phyloP scores from a whole-genome alignment of 1,140 invertebrate genomes.

The Diabrotica virgifera region DNA sequence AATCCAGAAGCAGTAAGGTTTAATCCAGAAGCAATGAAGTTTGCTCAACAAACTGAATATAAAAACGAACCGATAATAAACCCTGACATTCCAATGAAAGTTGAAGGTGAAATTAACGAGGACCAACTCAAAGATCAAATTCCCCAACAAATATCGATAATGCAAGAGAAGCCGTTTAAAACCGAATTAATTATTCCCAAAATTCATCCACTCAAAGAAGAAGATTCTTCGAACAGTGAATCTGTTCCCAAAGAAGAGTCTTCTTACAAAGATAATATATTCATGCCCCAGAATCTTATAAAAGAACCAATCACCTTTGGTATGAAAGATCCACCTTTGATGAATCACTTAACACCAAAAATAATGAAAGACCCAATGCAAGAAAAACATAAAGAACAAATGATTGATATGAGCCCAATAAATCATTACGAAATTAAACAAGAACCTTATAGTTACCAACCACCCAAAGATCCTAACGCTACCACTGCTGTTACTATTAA shows the following conservation, averaged over 20 bases:
- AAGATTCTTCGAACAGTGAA: constrained; percentile 47
- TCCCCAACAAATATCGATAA: constrained; percentile 9
- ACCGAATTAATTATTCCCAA: constrained; percentile 59
- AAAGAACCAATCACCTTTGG: constrained; percentile 36
- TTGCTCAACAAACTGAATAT: constrained; percentile 26
- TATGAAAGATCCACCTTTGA: constrained; percentile 36
- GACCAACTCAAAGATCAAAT: constrained; percentile 24
- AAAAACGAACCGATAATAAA: constrained; percentile 41
- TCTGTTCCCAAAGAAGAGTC: constrained; percentile 1
- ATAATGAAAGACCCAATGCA: constrained; percentile 30
- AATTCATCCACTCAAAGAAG: constrained; percentile 56
- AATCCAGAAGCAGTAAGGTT: constrained; percentile 28
- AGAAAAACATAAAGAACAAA: constrained; percentile 31
- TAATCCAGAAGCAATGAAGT: constrained; percentile 30
- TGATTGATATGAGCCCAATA: constrained; percentile 39
- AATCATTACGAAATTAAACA: constrained; percentile 33
- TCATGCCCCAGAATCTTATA: constrained; percentile 36
- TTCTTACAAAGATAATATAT: constrained; percentile 40
- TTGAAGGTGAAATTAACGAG: constrained; percentile 42
- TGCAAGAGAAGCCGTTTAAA: constrained; percentile 46
- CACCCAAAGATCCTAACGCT: constrained; percentile 14
- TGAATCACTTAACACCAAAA: constrained; percentile 35
- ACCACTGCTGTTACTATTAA: constrained; percentile 16
- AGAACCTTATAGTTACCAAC: constrained; percentile 29
- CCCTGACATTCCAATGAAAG: constrained; percentile 44